These are phyloP conservation scores for Oscheius sp. DNA, from an alignment of 1,140 invertebrate species.

Conservation along the genomic window DNA sequence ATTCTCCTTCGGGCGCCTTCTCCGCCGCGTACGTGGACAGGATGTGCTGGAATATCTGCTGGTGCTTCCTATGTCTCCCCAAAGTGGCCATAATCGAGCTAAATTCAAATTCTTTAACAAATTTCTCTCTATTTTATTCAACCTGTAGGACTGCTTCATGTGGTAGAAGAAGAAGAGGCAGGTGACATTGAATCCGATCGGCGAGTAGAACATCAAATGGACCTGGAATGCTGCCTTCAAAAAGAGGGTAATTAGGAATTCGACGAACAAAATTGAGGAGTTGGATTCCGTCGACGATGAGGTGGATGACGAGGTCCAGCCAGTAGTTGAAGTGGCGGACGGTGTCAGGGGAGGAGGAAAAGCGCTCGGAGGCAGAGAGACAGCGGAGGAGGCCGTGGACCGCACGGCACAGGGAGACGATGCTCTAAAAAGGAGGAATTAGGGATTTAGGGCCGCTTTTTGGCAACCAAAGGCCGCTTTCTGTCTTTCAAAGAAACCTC, in stretches of 20 bases:
- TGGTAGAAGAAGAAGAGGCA: constrained; percentile 37
- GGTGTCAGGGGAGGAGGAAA: constrained; percentile 25
- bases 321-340: constrained; percentile 28
- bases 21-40: not conserved
- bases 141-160: constrained; percentile 20
- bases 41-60: constrained; percentile 30
- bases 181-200: constrained; percentile 31
- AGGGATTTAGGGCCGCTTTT: not conserved
- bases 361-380: constrained; percentile 2
- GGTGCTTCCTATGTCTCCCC: constrained; percentile 15
- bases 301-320: constrained; percentile 9
- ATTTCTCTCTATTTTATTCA: not conserved
- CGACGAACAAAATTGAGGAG: constrained; percentile 17
- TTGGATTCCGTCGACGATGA: constrained; percentile 10
- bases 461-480: not conserved
- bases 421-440: constrained; percentile 5
- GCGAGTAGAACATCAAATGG: constrained; percentile 21
- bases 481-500: too few species aligned
- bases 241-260: not conserved
- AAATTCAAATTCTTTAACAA: not conserved
- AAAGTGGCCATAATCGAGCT: constrained; percentile 3
- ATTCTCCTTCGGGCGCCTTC: constrained; percentile 2
- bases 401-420: constrained; percentile 15
- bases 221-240: not conserved
- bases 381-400: constrained; percentile 25